These are phyloP conservation scores for Ptychochromis oligacanthus DNA, from an alignment of 2,113 vertebrate genomes.

Conservation along the genomic window DNA sequence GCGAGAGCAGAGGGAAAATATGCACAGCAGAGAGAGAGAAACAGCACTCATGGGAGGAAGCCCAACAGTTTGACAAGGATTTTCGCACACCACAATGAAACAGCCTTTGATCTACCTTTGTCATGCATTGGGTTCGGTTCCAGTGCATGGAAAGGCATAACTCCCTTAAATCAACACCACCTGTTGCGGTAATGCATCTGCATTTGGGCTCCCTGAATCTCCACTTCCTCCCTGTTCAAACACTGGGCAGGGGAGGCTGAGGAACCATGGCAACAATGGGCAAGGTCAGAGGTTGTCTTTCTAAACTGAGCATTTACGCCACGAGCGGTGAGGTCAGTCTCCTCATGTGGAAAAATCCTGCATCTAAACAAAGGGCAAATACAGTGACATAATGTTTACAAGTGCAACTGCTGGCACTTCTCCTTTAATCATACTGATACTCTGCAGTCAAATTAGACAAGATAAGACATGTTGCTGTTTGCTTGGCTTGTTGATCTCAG, in stretches of 20 bases:
- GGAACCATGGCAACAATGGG: constrained; percentile 77
- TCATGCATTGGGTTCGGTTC: constrained; percentile 71
- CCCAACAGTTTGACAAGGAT: constrained; percentile 70
- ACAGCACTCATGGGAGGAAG: constrained; percentile 63
- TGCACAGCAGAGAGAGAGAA: constrained; percentile 37
- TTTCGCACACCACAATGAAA: constrained; percentile 66
- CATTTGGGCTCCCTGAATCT: constrained; percentile 12
- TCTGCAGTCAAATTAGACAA: constrained; percentile 50
- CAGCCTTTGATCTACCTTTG: constrained; percentile 76
- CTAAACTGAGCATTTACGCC: constrained; percentile 62
- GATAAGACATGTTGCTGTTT: constrained; percentile 54
- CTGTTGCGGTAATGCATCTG: constrained; percentile 77
- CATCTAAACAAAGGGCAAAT: not conserved
- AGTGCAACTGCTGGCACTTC: not conserved
- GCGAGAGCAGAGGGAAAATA: constrained; percentile 22
- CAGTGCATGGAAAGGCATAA: constrained; percentile 67
- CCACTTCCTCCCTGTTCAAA: constrained; percentile 33
- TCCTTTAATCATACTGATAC: constrained; percentile 15
- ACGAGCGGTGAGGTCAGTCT: constrained; percentile 67
- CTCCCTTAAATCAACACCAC: constrained; percentile 80
- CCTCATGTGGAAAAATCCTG: constrained; percentile 54
- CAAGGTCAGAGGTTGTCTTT: constrained; percentile 69
- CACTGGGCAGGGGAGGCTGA: constrained; percentile 58
- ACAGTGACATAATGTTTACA: constrained; percentile 8
- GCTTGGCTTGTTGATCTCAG: constrained; percentile 25